A percentile compares a stretch with the other conserved stretches of the same genome.
Evolutionary conservation across 2,888 invertebrate species (phyloP).

Genomic region (Hylaea fasciaria): DNA sequence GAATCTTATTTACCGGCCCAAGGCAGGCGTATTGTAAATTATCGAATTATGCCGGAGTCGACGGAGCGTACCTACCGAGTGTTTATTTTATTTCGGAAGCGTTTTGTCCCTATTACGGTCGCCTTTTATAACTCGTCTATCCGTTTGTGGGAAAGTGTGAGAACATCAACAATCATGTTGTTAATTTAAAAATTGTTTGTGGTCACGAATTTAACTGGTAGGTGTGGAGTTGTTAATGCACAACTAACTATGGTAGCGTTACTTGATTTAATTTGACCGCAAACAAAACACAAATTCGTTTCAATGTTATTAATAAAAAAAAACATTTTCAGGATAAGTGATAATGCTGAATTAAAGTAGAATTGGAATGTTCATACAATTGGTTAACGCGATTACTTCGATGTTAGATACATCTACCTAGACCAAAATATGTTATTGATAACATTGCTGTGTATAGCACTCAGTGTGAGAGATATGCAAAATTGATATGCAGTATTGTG

Average conservation of each 20-base stretch:
- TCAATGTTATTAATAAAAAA: slow-evolving; percentile 20
- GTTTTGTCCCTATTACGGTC: slow-evolving; percentile 74
- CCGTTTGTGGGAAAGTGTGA: slow-evolving; percentile 68
- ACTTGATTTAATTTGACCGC: slow-evolving; percentile 20
- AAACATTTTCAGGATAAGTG: slow-evolving; percentile 11
- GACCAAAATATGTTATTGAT: slow-evolving; percentile 45
- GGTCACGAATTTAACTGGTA: slow-evolving; percentile 69
- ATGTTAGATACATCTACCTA: slow-evolving; percentile 41
- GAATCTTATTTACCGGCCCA: slow-evolving; percentile 74
- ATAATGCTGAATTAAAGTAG: slow-evolving; percentile 18
- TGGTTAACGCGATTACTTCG: slow-evolving; percentile 39
- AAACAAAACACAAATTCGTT: background rate
- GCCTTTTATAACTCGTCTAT: slow-evolving; percentile 56
- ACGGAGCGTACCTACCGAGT: slow-evolving; percentile 70
- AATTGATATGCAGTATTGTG: slow-evolving; percentile 47
- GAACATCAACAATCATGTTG: slow-evolving; percentile 62
- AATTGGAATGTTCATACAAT: slow-evolving; percentile 33
- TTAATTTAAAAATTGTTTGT: slow-evolving; percentile 65
- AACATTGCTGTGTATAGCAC: slow-evolving; percentile 46
- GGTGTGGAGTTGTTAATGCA: slow-evolving; percentile 63
- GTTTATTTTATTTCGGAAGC: slow-evolving; percentile 78
- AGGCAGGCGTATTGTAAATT: slow-evolving; percentile 73
- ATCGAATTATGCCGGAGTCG: slow-evolving; percentile 74
- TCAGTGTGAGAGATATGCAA: slow-evolving; percentile 46
- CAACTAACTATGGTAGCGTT: slow-evolving; percentile 41